Conservation (phyloP, 2,113 vertebrate genomes). For the Xyrauchen texanus region DNA sequence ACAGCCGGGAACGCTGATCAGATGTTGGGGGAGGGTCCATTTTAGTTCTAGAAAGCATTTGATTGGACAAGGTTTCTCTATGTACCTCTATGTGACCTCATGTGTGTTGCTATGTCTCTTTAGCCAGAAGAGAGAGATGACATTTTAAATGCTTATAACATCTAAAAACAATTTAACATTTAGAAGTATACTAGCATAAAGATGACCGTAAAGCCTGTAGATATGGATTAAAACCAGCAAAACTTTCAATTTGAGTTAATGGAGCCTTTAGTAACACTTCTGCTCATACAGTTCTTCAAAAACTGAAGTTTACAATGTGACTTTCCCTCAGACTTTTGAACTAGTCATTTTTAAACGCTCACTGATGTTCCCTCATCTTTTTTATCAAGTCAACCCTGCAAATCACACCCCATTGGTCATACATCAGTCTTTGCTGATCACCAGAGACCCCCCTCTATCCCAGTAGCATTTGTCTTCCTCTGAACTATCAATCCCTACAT, state of each 20-base stretch:
- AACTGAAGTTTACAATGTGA: constrained; percentile 28
- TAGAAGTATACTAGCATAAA: too few relatives aligned
- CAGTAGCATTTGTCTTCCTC: constrained; percentile 53
- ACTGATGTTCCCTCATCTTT: constrained; percentile 42
- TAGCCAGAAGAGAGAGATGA: too few relatives aligned
- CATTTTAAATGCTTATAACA: too few relatives aligned
- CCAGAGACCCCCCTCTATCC: constrained; percentile 52
- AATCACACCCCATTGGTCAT: constrained; percentile 38
- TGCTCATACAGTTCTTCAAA: background rate
- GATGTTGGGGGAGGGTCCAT: too few relatives aligned
- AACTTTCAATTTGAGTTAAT: background rate
- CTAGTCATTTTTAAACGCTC: constrained; percentile 42
- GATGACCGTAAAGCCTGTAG: too few relatives aligned
- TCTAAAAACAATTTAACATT: too few relatives aligned
- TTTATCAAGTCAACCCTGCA: constrained; percentile 54
- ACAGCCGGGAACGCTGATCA: too few relatives aligned
- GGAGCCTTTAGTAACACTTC: background rate
- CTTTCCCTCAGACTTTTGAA: constrained; percentile 13
- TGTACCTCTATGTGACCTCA: too few relatives aligned
- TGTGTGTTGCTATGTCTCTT: too few relatives aligned
- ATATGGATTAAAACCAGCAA: too few relatives aligned
- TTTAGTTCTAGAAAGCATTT: too few relatives aligned
- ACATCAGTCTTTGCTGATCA: constrained; percentile 41
- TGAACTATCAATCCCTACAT: constrained; percentile 44
- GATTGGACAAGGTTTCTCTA: too few relatives aligned